Evolutionary conservation across 2,797 vertebrate species (phyloP).

Genomic region (Buphagus erythrorhynchus): DNA sequence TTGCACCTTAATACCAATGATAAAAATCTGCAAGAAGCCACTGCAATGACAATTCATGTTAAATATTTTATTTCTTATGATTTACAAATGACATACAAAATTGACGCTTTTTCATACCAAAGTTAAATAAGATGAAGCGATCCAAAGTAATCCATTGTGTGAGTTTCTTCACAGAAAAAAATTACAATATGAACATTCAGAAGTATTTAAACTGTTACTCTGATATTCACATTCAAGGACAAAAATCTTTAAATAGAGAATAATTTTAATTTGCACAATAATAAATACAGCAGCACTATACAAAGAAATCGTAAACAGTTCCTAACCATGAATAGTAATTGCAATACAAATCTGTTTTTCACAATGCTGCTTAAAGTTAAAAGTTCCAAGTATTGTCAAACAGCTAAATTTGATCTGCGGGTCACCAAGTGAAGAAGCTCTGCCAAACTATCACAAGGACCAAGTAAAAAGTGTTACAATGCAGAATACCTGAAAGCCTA

Average conservation of each 20-base stretch:
- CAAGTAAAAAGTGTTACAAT: background rate
- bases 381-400: background rate
- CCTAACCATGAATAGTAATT: background rate
- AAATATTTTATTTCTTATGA: slow-evolving; percentile 31
- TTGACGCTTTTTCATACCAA: slow-evolving; percentile 20
- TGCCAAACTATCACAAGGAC: background rate
- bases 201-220: slow-evolving; percentile 38
- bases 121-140: slow-evolving; percentile 22
- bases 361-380: background rate
- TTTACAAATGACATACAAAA: slow-evolving; percentile 63
- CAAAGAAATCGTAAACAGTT: background rate
- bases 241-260: slow-evolving; percentile 14
- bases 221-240: slow-evolving; percentile 39
- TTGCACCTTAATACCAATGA: background rate
- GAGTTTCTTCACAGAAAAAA: slow-evolving; percentile 20
- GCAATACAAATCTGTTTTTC: background rate
- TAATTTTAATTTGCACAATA: slow-evolving; percentile 30
- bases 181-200: slow-evolving; percentile 5
- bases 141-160: background rate
- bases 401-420: background rate
- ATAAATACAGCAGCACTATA: slow-evolving; percentile 18
- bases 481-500: slow-evolving; percentile 9
- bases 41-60: background rate
- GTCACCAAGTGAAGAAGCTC: slow-evolving; percentile 17
- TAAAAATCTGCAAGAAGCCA: slow-evolving; percentile 8